Base-by-base conservation (phyloP, 2,113 vertebrate species). In the Passer domesticus region DNA sequence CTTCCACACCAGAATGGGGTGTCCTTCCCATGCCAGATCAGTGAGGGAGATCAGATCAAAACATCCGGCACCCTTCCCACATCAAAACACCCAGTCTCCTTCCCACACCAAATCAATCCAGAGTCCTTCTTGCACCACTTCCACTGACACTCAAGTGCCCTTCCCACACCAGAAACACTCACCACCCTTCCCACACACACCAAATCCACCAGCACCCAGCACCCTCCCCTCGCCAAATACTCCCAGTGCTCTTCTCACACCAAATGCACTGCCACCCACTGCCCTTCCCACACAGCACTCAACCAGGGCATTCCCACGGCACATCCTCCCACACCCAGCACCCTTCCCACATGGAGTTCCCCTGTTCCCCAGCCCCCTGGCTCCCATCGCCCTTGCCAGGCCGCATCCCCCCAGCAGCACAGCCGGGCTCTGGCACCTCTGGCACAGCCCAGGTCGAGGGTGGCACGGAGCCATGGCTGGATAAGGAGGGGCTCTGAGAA, bases 331-430 rank as follows among this genome's bases (percentile, higher is more conserved):
- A 22, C 46, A 15, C 2, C 10, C 35, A 77, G 74, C 35, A 17
- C 19, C 27, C 15, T 18, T 35, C 18, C 31, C 17, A 46, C 27
- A 46, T 1, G 1, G 30, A 11, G 60, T 2, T 44, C 23, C 56
- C 22, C 58, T 23, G 60, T 2, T 35, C 23, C 50, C 56, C 58
- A 58, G 62, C 8, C 25, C 67, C 39, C 16, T 3, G 17, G 68
- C 33, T 35, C 56, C 39, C 13, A 15, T 3, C 1, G 1, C 33
- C 14, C 55, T 53, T 23, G 47, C 47, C 28, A 13, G 23, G 15
- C 19, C 1, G 0, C 37, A 39, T 5, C 17, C 15, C 4, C 7
- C 33, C 3, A 0, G 9, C 63, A 27, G 39, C 27, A 12, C 3
- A 0, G 24, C 50, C 13, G 11, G 68, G 78, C 90, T 55, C 75